phyloP scores from a whole-genome alignment of 2,797 vertebrate species.

The Xenops minutus region DNA sequence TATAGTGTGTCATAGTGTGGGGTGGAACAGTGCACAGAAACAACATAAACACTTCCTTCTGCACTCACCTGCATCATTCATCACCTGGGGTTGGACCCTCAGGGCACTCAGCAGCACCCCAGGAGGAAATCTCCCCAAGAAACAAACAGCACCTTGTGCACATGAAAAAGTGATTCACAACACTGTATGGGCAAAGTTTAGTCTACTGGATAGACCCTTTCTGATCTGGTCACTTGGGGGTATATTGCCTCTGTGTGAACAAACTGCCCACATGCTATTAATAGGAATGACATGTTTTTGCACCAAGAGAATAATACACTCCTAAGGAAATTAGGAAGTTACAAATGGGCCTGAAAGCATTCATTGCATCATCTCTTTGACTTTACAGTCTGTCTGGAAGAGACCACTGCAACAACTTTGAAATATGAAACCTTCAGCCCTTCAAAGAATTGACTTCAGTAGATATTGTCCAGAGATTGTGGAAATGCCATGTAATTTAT shows the following conservation, averaged over 20 bases:
- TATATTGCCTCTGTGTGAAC: background rate
- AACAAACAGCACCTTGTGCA: background rate
- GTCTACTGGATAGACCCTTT: background rate
- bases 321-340: background rate
- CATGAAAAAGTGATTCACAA: slow-evolving; percentile 29
- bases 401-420: background rate
- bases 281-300: background rate
- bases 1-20: background rate
- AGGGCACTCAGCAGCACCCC: background rate
- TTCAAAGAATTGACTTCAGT: background rate
- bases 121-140: slow-evolving; percentile 9
- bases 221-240: background rate
- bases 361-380: background rate
- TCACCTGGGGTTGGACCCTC: background rate
- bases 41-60: fast-evolving
- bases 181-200: background rate
- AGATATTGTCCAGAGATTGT: background rate
- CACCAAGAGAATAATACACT: background rate
- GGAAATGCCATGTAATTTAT: background rate
- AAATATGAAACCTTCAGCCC: background rate
- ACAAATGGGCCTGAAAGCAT: background rate
- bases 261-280: background rate
- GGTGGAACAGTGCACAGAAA: background rate
- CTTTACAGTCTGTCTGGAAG: background rate
- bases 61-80: background rate